Evolutionary conservation across 2,888 invertebrate genomes (phyloP).

Genomic region (Drepana falcataria): DNA sequence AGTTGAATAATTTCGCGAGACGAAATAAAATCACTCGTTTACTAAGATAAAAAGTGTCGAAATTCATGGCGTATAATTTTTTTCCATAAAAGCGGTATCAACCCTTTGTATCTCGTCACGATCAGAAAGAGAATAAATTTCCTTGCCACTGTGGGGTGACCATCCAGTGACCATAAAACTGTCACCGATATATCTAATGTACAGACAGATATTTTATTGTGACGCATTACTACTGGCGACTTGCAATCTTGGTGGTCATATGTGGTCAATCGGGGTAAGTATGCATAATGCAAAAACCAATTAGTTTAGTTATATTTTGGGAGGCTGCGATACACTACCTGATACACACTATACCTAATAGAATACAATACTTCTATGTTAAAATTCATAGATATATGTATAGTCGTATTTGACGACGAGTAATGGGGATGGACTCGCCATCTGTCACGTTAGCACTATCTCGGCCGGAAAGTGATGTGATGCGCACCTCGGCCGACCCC

Average conservation of each 20-base stretch:
- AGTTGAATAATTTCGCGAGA: no score
- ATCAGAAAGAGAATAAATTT: slow-evolving; percentile 44
- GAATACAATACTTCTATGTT: no score
- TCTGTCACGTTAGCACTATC: no score
- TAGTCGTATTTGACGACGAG: no score
- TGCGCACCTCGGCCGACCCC: no score
- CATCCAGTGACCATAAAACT: slow-evolving; percentile 46
- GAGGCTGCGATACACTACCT: no score
- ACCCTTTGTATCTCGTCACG: slow-evolving; percentile 29
- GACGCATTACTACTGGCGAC: slow-evolving; percentile 14
- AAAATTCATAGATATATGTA: no score
- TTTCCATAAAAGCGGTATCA: slow-evolving; percentile 11
- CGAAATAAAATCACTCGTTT: not conserved
- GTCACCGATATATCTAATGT: slow-evolving; percentile 51
- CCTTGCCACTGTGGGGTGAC: slow-evolving; percentile 16
- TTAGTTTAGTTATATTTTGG: no score
- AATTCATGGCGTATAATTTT: not conserved
- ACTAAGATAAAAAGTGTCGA: not conserved
- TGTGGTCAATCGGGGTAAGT: not conserved
- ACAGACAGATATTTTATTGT: slow-evolving; percentile 32
- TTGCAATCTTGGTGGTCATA: not conserved
- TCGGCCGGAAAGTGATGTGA: no score
- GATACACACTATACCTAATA: no score
- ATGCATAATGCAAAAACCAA: no score
- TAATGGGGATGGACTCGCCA: no score